Conservation (phyloP, 2,113 vertebrate genomes). For the Prunella fulvescens region DNA sequence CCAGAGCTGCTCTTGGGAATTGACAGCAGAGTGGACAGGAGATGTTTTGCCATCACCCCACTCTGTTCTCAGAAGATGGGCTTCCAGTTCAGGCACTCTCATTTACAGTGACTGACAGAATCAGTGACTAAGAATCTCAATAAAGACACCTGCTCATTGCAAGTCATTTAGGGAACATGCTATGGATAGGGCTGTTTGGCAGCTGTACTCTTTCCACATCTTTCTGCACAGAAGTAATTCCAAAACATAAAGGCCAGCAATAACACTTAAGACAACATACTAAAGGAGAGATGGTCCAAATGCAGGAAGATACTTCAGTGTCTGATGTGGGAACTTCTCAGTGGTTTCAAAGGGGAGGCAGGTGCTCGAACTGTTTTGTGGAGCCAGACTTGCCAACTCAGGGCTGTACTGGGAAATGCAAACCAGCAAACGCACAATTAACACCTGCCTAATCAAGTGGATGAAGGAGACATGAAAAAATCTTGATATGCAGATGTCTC, state of each 20-base stretch:
- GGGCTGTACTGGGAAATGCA: background rate
- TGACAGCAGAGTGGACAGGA: background rate
- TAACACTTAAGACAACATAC: background rate
- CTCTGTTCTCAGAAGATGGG: background rate
- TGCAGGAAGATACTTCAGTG: background rate
- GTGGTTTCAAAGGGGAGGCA: background rate
- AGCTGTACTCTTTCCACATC: background rate
- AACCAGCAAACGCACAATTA: background rate
- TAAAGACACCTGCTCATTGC: background rate
- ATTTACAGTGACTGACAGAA: background rate
- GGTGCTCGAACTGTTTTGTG: background rate
- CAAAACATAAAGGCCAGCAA: background rate
- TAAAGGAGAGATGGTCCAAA: background rate
- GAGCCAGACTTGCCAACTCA: background rate
- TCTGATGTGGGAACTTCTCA: background rate
- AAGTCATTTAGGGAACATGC: background rate
- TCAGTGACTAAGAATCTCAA: background rate
- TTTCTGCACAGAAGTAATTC: background rate
- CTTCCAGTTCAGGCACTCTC: background rate
- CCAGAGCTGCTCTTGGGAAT: background rate
- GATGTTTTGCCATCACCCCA: background rate
- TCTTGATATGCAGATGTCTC: background rate
- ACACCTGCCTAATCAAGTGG: background rate
- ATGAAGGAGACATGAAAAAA: background rate
- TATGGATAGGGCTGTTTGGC: background rate